phyloP scores from a whole-genome alignment of 2,797 vertebrate species.

The Phyllotis vaccarum region DNA sequence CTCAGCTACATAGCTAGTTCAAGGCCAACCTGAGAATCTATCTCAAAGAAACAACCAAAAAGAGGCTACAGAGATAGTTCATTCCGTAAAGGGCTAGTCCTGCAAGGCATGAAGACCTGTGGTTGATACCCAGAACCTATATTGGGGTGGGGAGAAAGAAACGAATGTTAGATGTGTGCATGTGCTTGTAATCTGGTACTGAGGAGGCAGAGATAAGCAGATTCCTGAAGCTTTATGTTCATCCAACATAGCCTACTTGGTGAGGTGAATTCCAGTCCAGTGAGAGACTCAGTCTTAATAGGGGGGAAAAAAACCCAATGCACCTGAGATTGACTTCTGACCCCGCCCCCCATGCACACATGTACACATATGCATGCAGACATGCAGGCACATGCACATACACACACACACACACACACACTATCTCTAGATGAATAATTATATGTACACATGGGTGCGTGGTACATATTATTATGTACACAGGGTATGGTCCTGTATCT shows the following conservation, averaged over 20 bases:
- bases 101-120: not conserved
- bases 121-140: not conserved
- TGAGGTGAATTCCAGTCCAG: not conserved
- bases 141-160: not conserved
- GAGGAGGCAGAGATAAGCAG: not conserved
- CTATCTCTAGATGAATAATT: not conserved
- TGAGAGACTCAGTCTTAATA: not conserved
- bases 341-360: not conserved
- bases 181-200: not conserved
- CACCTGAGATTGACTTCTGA: not conserved
- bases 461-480: no score
- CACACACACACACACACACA: accelerated
- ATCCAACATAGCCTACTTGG: not conserved
- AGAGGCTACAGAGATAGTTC: not conserved
- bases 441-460: not conserved
- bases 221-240: not conserved
- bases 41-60: not conserved
- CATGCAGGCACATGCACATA: not conserved
- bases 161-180: not conserved
- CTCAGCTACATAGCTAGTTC: not conserved
- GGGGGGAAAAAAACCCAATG: not conserved
- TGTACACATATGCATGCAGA: not conserved
- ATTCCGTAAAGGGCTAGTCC: not conserved
- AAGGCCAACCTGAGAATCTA: not conserved
- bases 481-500: not conserved